Percentiles rank a stretch among this genome's conserved stretches.
These are phyloP conservation scores for Pogonognathellus flavescens DNA, from an alignment of 1,140 invertebrate genomes.

Conservation along the genomic window DNA sequence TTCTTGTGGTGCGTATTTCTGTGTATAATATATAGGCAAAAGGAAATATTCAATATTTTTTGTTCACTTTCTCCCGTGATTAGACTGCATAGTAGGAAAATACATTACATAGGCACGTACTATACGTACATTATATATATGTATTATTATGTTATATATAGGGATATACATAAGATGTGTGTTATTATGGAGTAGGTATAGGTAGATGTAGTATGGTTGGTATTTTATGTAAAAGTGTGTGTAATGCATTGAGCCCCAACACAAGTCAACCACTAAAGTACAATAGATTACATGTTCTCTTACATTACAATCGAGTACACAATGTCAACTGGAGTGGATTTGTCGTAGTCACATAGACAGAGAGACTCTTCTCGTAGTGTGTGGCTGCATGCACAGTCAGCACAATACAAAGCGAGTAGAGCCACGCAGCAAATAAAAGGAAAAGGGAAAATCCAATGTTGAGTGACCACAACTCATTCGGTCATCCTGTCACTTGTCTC, in stretches of 20 bases:
- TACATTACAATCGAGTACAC: constrained; percentile 30
- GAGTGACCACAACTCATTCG: constrained; percentile 49
- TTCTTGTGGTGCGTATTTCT: neutral
- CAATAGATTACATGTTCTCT: constrained; percentile 47
- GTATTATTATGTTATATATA: neutral
- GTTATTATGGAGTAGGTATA: neutral
- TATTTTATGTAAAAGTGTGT: neutral
- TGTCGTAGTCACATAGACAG: constrained; percentile 6
- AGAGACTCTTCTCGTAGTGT: neutral
- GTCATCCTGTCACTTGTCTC: constrained; percentile 46
- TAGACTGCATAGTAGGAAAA: neutral
- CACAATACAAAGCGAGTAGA: neutral
- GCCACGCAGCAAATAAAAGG: constrained; percentile 30
- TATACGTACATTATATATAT: neutral
- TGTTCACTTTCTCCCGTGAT: constrained; percentile 3
- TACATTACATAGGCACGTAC: neutral
- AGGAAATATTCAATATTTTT: constrained; percentile 9
- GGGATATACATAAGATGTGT: neutral
- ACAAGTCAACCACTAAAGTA: constrained; percentile 6
- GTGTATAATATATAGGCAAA: neutral
- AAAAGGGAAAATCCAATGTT: constrained; percentile 46
- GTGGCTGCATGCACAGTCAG: neutral
- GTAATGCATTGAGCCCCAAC: constrained; percentile 5
- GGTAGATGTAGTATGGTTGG: neutral
- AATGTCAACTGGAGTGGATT: constrained; percentile 30